Evolutionary conservation across 2,797 vertebrate species (phyloP), one percentile per base, ranked within the genome.

Genomic region (Taenioides sp.): DNA sequence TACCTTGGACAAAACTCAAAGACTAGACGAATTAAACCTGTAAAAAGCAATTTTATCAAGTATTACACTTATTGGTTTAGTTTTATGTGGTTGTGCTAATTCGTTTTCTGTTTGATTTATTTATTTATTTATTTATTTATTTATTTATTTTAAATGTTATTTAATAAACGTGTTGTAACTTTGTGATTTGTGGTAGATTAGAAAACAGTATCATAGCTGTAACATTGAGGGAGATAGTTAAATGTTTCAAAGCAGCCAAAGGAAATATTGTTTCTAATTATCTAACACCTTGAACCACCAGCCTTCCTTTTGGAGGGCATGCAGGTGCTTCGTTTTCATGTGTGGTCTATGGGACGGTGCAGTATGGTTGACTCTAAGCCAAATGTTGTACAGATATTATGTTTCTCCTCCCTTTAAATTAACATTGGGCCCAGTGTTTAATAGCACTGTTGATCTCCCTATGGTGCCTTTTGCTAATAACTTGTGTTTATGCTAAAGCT

Each of bases 391-490:
- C 78, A 79, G 84, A 86, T 82, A 34, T 78, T 69, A 74, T 86
- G 63, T 84, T 91, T 91, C 88, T 78, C 70, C 84, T 89, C 61
- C 71, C 65, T 82, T 88, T 88, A 88, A 83, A 84, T 82, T 81
- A 73, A 86, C 82, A 75, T 87, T 74, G 86, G 82, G 74, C 80
- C 78, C 85, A 84, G 75, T 70, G 34, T 80, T 82, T 92, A 87
- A 92, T 87, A 90, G 87, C 74, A 84, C 60, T 75, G 66, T 76
- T 88, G 90, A 91, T 91, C 89, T 89, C 84, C 87, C 77, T 72
- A 76, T 40, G 80, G 81, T 88, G 81, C 80, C 74, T 86, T 64
- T 85, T 79, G 74, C 78, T 89, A 91, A 93, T 89, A 81, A 84
- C 72, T 70, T 60, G 61, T 84, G 90, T 92, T 86, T 87, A 79